Conservation (phyloP, 2,888 invertebrate species). For the Rhaphigaster nebulosa region DNA sequence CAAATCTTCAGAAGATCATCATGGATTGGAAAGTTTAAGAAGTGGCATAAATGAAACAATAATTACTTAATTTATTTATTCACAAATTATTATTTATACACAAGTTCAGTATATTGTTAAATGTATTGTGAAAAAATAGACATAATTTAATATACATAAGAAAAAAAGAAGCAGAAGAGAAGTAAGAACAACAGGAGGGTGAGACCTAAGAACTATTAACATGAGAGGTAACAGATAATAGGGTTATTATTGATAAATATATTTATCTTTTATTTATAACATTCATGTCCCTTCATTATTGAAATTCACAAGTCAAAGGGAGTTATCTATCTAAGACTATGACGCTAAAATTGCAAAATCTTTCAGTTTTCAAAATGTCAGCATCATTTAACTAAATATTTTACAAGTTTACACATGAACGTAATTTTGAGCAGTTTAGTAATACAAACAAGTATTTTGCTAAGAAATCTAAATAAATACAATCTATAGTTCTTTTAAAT, state of each 20-base stretch:
- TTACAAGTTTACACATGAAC: not conserved
- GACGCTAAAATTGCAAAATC: not conserved
- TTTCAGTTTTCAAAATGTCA: not conserved
- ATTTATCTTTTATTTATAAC: not conserved
- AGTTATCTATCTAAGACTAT: not conserved
- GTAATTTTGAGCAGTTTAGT: not conserved
- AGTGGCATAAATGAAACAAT: not conserved
- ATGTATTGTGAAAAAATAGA: constrained; percentile 7
- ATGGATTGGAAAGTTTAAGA: not conserved
- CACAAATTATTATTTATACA: not conserved
- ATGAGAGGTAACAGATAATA: not conserved
- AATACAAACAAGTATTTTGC: not conserved
- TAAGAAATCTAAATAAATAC: not conserved
- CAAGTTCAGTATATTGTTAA: constrained; percentile 7
- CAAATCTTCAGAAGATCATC: no score
- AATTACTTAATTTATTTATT: not conserved
- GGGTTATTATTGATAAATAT: not conserved
- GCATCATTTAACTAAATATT: not conserved
- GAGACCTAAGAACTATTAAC: not conserved
- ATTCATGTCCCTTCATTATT: not conserved
- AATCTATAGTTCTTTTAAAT: not conserved
- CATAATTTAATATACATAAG: not conserved
- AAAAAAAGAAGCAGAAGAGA: not conserved
- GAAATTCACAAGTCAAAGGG: not conserved
- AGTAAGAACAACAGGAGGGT: not conserved